A percentile compares a stretch with the other conserved stretches of the same genome.
Evolutionary conservation across 2,888 invertebrate species (phyloP).

Genomic region (Drosophila niveifrons): DNA sequence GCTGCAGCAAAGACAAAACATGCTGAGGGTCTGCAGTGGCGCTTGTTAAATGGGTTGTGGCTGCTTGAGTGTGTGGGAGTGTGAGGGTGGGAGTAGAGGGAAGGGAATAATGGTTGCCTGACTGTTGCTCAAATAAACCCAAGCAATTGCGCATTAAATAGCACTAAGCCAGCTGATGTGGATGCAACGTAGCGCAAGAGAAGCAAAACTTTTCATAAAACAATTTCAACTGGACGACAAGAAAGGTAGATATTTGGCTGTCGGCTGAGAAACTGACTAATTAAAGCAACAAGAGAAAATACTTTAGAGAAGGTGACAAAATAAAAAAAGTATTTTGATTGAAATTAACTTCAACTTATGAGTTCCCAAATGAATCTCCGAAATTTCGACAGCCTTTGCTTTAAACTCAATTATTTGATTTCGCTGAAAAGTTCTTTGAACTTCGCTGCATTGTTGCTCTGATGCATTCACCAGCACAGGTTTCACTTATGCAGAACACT

Average conservation of each 20-base stretch:
- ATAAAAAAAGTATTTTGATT: neutral
- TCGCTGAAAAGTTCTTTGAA: constrained; percentile 38
- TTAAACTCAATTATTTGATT: constrained; percentile 20
- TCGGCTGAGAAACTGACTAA: constrained; percentile 15
- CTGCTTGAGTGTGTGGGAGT: neutral
- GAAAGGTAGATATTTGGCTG: constrained; percentile 9
- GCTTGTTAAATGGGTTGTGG: constrained; percentile 19
- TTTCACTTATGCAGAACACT: neutral
- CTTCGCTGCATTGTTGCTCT: constrained; percentile 28
- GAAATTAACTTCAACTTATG: neutral
- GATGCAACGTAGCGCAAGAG: constrained; percentile 21
- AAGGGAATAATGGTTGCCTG: constrained; percentile 26
- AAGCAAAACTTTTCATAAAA: constrained; percentile 3
- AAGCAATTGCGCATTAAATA: constrained; percentile 74
- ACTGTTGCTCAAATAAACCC: constrained; percentile 62
- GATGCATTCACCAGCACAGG: constrained; percentile 19
- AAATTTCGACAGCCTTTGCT: neutral
- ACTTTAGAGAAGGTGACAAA: neutral
- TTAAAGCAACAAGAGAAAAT: constrained; percentile 1
- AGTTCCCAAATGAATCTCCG: neutral
- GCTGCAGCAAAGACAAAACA: constrained; percentile 60
- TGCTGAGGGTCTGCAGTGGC: constrained; percentile 42
- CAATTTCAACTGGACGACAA: constrained; percentile 18
- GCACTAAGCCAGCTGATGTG: constrained; percentile 63
- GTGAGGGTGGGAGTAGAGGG: neutral